Evolutionary conservation across 64 coral and sea anemone species (phyloP), one percentile per base, ranked within the genome.

Genomic region (Acropora tenuis): DNA sequence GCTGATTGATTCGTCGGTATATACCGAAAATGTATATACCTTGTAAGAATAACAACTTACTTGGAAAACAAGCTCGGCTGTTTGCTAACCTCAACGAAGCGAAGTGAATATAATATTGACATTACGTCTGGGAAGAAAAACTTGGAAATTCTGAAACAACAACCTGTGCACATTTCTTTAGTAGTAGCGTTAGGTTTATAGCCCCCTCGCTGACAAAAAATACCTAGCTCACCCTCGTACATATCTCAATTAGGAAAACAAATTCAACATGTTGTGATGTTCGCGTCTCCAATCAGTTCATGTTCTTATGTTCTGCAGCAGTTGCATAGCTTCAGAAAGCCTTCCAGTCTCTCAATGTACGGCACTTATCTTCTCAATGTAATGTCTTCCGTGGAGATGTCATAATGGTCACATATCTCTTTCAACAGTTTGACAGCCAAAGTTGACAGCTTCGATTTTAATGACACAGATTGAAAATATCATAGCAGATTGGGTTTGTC

Each of bases 391-490:
- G 73, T 90, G 60, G 68, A 80, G 45, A 87, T 50, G 16, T n/a
- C 74, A 66, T 90, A 94, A 80, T 90, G 43, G 47, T 58, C 77
- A 69, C 93, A 94, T 9, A 90, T 94, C 5, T 79, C 73, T 66
- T 94, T 78, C 30, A 94, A 82, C 88, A 94, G 85, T 11, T 5
- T 71, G 69, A 94, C 86, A 50, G 88, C 80, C n/a, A 94, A 90
- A 47, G 69, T 85, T 75, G 80, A 86, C 9, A 94, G 80, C 82
- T 94, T 94, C 11, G 73, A 78, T 17, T 66, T 77, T 41, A 44
- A 50, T 87, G 73, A 79, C 88, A 90, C 58, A 87, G 74, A 90
- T 94, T 87, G 80, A 87, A 85, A 60, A 41, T 94, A 2, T 90
- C 75, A 52, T 80, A 87, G 63, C 88, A 73, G 60, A 94, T 90